A percentile compares a stretch with the other conserved stretches of the same genome.
phyloP scores from a whole-genome alignment of 2,113 vertebrate genomes.

The Pandion haliaetus region DNA sequence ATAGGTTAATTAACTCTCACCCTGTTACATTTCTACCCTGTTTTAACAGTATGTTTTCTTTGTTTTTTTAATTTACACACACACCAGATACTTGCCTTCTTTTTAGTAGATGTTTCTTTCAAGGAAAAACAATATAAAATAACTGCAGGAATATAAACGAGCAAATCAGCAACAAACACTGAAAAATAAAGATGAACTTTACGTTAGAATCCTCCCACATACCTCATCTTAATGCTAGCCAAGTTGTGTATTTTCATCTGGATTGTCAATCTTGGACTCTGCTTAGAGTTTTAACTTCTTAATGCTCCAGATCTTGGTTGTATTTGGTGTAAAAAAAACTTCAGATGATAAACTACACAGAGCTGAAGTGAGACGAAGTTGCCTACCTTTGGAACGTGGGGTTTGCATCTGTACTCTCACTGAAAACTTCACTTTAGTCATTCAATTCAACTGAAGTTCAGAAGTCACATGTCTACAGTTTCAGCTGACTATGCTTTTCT shows the following conservation, averaged over 20 bases:
- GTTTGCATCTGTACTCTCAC: background rate
- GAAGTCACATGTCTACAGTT: background rate
- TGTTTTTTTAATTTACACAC: background rate
- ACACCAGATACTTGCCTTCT: conserved; percentile 79
- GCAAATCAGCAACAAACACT: conserved; percentile 91
- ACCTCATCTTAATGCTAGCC: background rate
- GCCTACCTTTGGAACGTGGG: background rate
- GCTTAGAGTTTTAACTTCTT: background rate
- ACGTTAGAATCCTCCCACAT: background rate
- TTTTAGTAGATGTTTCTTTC: conserved; percentile 82
- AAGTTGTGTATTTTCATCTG: background rate
- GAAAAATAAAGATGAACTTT: conserved; percentile 50
- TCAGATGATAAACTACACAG: background rate
- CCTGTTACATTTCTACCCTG: background rate
- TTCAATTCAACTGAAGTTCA: background rate
- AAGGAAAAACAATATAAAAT: conserved; percentile 87
- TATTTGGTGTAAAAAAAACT: background rate
- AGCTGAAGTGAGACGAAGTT: background rate
- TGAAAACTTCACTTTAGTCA: background rate
- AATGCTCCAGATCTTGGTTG: background rate
- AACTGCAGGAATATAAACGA: conserved; percentile 92
- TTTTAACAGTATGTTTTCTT: background rate
- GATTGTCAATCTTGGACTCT: background rate
- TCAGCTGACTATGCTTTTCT: background rate
- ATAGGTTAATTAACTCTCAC: background rate